Base-by-base conservation (phyloP, 2,797 vertebrate genomes). In the Bufotes viridis region DNA sequence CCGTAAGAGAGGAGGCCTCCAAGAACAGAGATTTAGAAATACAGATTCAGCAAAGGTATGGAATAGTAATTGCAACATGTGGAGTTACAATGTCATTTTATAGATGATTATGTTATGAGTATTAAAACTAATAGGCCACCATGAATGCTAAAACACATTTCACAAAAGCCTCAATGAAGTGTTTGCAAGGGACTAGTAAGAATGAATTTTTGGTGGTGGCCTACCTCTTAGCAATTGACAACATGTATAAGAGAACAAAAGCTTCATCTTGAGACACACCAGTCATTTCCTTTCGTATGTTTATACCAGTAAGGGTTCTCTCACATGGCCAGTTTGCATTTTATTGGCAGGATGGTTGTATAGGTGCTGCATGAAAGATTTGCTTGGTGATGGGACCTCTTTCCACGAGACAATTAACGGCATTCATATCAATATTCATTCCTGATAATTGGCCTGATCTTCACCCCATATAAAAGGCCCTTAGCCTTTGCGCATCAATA, bases 131-230 rank as follows among this genome's bases (percentile, higher is more conserved):
- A 10, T 17, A 42, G 15, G 18, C 15, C 69, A 72, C 6, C 69
- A 75, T 75, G 13, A 75, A 75, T 75, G 72, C 34, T 51, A 75
- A 22, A 75, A 75, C 20, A n/a, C 42, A 51, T 75, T 51, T 51
- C 72, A 22, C 42, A 49, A 75, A 20, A 22, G 11, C 20, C 72
- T 75, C 51, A 18, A 12, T 49, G 7, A 49, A 18, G 34, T 74
- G 24, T 29, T 69, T 69, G 14, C 67, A 69, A 29, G 12, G 60
- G n/a, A 26, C 4, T 70, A 0, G 14, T 17, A 72, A 34, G 29
- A 6, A 15, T 15, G 17, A 42, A 29, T 74, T 74, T 74, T 22
- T 22, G 42, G 42, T 51, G 20, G 11, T 75, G 72, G 20, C 72
- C 11, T 10, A 13, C 20, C 8, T 51, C 1, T 20, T 22, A n/a